phyloP scores from a whole-genome alignment of 2,113 vertebrate genomes.

The Poecilia latipinna region DNA sequence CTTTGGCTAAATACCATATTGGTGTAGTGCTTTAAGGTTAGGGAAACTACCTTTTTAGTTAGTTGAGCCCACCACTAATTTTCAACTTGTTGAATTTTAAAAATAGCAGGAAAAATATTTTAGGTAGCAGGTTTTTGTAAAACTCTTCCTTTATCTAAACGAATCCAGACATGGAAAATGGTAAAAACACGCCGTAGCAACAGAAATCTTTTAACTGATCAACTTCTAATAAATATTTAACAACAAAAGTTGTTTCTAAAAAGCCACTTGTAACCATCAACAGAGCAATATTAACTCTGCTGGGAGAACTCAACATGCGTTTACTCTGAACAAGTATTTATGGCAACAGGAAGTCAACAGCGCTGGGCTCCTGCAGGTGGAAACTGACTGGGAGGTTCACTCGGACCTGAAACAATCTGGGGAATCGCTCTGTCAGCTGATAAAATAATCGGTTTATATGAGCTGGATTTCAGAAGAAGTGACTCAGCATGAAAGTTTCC shows the following conservation, averaged over 20 bases:
- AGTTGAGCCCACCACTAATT: too few relatives aligned
- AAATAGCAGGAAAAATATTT: too few relatives aligned
- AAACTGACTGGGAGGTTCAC: slow-evolving; percentile 1
- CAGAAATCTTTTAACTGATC: not conserved
- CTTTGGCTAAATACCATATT: too few relatives aligned
- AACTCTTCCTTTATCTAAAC: not conserved
- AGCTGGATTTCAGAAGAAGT: slow-evolving; percentile 62
- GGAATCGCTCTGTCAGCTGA: slow-evolving; percentile 26
- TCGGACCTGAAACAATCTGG: slow-evolving; percentile 23
- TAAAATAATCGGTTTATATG: slow-evolving; percentile 65
- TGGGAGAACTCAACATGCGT: not conserved
- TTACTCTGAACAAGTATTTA: not conserved
- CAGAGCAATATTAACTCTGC: not conserved
- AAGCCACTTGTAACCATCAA: not conserved
- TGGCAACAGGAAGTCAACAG: not conserved
- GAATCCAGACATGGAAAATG: not conserved
- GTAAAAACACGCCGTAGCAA: not conserved
- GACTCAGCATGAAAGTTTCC: slow-evolving; percentile 77
- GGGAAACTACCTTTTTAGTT: too few relatives aligned
- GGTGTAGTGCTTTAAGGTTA: too few relatives aligned
- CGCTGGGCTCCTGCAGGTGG: slow-evolving; percentile 33
- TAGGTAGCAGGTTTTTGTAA: too few relatives aligned
- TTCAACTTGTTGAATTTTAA: too few relatives aligned
- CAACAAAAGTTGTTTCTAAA: not conserved
- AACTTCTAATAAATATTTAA: not conserved